Evolutionary conservation across 2,113 vertebrate genomes (phyloP).

Genomic region (Origma solitaria): DNA sequence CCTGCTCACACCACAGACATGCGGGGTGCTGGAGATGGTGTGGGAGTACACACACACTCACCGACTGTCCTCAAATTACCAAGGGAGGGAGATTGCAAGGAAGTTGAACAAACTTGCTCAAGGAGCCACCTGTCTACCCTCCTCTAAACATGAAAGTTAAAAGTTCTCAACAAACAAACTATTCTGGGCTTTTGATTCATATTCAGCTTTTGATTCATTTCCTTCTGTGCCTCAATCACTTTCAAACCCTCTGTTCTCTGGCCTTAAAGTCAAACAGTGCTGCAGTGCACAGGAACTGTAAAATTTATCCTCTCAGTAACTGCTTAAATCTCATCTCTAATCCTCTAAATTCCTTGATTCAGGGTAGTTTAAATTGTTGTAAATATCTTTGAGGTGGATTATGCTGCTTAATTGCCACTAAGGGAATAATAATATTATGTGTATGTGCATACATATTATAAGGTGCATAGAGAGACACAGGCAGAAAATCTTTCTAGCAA

Average conservation of each 20-base stretch:
- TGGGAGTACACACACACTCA: not conserved
- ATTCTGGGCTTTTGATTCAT: not conserved
- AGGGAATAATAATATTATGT: constrained; percentile 52
- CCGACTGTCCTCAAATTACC: not conserved
- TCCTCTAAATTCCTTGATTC: constrained; percentile 45
- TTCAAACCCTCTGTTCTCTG: not conserved
- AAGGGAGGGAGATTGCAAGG: not conserved
- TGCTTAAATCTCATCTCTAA: constrained; percentile 55
- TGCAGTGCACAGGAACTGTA: not conserved
- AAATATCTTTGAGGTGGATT: constrained; percentile 58
- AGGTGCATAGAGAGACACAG: constrained; percentile 7
- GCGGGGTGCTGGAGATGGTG: not conserved
- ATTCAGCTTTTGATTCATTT: not conserved
- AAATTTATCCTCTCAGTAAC: constrained; percentile 31
- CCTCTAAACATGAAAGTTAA: not conserved
- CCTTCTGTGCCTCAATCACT: not conserved
- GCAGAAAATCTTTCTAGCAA: constrained; percentile 40
- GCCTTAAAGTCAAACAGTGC: not conserved
- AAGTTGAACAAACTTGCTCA: not conserved
- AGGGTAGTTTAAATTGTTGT: constrained; percentile 50
- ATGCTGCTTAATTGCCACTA: constrained; percentile 46
- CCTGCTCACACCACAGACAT: not conserved
- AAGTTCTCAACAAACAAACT: not conserved
- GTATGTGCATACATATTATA: constrained; percentile 37
- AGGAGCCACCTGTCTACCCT: not conserved